phyloP scores from a whole-genome alignment of 2,797 vertebrate genomes.

The Lepilemur septentrionalis region DNA sequence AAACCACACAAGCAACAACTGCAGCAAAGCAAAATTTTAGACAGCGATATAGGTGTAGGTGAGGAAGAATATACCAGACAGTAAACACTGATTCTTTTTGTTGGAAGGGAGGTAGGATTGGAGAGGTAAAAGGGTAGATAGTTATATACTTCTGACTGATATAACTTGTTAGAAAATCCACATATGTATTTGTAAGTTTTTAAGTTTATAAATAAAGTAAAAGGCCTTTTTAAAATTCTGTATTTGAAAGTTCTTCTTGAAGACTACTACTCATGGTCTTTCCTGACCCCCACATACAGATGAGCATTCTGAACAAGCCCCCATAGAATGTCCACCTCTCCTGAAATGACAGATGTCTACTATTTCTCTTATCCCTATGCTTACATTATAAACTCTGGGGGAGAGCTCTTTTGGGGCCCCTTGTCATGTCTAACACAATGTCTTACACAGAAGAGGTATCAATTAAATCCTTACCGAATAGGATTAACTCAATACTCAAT shows the following conservation, averaged over 20 bases:
- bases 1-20: neutral
- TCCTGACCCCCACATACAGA: neutral
- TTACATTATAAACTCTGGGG: neutral
- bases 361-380: neutral
- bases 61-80: neutral
- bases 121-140: neutral
- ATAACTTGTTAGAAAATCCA: conserved; percentile 6
- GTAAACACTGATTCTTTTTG: neutral
- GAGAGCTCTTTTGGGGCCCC: neutral
- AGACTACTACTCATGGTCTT: neutral
- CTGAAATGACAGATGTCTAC: neutral
- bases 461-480: neutral
- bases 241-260: neutral
- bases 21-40: neutral
- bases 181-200: neutral
- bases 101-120: neutral
- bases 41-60: neutral
- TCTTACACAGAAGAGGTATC: neutral
- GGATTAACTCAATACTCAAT: neutral
- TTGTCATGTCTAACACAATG: neutral
- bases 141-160: neutral
- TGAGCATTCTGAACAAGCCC: neutral
- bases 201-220: neutral
- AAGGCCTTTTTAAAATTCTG: neutral
- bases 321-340: neutral